phyloP scores from a whole-genome alignment of 2,113 vertebrate species.

The Acanthochromis polyacanthus region DNA sequence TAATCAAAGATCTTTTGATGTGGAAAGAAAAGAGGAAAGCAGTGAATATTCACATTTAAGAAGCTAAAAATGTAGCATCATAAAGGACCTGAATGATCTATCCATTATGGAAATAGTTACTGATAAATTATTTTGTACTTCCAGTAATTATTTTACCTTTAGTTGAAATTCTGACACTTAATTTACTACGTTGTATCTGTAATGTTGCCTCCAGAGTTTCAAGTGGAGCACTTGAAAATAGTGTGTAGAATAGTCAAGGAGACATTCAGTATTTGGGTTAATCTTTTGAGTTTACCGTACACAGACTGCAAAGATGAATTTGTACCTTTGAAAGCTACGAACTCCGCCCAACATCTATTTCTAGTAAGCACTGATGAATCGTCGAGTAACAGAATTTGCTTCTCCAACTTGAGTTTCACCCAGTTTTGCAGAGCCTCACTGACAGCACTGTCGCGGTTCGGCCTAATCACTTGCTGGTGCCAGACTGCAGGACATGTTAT shows the following conservation, averaged over 20 bases:
- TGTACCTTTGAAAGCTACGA: constrained; percentile 39
- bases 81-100: too few relatives aligned
- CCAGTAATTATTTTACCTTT: not conserved
- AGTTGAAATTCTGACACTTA: not conserved
- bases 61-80: too few relatives aligned
- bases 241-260: not conserved
- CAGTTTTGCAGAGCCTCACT: not conserved
- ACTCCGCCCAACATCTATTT: constrained; percentile 33
- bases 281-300: constrained; percentile 18
- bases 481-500: constrained; percentile 60
- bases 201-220: not conserved
- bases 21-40: not conserved
- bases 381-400: constrained; percentile 10
- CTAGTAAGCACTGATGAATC: constrained; percentile 8
- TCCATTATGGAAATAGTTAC: not conserved
- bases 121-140: not conserved
- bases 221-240: not conserved
- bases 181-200: not conserved
- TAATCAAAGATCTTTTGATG: not conserved
- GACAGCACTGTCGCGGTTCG: constrained; percentile 27
- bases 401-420: not conserved
- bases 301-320: constrained; percentile 29
- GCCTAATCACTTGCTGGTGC: constrained; percentile 43
- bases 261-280: constrained; percentile 21
- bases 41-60: too few relatives aligned